Evolutionary conservation across 2,888 invertebrate genomes (phyloP).

Genomic region (Parasteatoda lunata): DNA sequence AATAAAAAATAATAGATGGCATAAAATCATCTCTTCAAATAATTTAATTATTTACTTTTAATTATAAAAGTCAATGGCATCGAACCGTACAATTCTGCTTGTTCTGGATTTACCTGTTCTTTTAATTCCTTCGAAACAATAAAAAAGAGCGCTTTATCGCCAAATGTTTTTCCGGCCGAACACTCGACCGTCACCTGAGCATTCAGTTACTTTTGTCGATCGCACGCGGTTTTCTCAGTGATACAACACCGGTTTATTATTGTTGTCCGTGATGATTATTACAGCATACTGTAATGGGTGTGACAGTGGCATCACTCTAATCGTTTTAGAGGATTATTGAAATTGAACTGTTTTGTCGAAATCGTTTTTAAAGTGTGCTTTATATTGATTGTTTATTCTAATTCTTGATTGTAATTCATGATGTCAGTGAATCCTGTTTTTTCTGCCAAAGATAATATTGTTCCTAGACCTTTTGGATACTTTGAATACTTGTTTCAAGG

Average conservation of each 20-base stretch:
- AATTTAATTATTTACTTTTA: no score
- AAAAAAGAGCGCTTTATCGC: slow-evolving; percentile 25
- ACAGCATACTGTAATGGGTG: background rate
- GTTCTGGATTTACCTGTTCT: no score
- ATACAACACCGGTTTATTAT: slow-evolving; percentile 22
- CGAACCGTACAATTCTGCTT: no score
- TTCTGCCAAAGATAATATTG: slow-evolving; percentile 51
- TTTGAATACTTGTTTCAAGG: slow-evolving; percentile 62
- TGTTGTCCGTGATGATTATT: background rate
- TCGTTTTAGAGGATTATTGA: no score
- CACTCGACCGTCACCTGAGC: background rate
- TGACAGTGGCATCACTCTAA: background rate
- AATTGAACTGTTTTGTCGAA: background rate
- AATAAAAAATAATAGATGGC: no score
- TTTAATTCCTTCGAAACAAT: no score
- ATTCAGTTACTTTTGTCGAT: slow-evolving; percentile 33
- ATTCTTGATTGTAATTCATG: background rate
- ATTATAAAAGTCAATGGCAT: no score
- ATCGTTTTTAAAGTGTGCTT: background rate
- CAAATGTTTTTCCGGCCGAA: slow-evolving; percentile 18
- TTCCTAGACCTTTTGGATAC: slow-evolving; percentile 65
- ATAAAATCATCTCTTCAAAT: no score
- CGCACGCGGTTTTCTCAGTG: slow-evolving; percentile 18
- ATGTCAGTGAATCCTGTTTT: slow-evolving; percentile 60
- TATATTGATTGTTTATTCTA: background rate